Evolutionary conservation across 2,888 invertebrate genomes (phyloP).

Genomic region (Petrolisthes manimaculis): DNA sequence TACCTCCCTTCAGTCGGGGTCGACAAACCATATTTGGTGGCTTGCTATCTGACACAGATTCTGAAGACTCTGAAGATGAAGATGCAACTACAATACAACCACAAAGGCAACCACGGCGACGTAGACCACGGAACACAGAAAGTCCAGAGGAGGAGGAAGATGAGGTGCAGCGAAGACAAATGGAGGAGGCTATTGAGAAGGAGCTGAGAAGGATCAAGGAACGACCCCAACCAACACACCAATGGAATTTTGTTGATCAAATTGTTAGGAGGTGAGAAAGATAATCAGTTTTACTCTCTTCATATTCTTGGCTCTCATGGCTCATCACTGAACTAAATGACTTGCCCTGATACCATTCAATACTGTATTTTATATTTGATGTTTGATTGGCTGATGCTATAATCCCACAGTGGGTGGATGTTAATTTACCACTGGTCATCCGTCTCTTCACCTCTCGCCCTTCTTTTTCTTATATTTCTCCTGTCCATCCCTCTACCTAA

Average conservation of each 20-base stretch:
- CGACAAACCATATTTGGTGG: conserved; percentile 44
- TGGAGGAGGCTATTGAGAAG: conserved; percentile 49
- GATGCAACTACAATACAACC: not conserved
- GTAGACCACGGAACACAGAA: not conserved
- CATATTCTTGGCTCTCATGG: not conserved
- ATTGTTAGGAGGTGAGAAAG: conserved; percentile 39
- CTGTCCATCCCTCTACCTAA: too few relatives aligned
- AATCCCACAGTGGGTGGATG: too few relatives aligned
- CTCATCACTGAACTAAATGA: not conserved
- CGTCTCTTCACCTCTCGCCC: too few relatives aligned
- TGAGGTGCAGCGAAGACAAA: conserved; percentile 27
- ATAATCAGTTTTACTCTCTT: not conserved
- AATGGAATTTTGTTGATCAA: conserved; percentile 60
- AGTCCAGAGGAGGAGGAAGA: conserved; percentile 33
- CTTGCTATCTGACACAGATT: conserved; percentile 49
- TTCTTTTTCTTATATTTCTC: too few relatives aligned
- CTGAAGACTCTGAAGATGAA: conserved; percentile 45
- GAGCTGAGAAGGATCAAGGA: conserved; percentile 51
- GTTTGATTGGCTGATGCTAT: too few relatives aligned
- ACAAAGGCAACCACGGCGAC: conserved; percentile 6
- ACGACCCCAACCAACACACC: conserved; percentile 42
- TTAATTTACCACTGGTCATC: too few relatives aligned
- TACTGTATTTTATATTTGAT: too few relatives aligned
- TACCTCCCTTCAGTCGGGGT: not conserved
- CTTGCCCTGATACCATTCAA: not conserved